phyloP scores from a whole-genome alignment of 2,797 vertebrate species.

The Scleropages formosus region DNA sequence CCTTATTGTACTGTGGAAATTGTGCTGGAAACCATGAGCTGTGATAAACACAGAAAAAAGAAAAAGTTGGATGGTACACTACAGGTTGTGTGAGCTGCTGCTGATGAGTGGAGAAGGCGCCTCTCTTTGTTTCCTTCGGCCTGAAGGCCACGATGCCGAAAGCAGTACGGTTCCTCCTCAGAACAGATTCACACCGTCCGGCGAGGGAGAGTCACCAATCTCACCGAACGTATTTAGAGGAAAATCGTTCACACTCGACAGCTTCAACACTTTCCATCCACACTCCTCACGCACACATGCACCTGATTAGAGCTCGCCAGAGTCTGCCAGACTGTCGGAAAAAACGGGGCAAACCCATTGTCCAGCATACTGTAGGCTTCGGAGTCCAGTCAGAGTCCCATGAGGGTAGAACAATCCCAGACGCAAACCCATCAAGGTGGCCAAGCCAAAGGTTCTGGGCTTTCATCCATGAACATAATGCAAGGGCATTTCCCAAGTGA shows the following conservation, averaged over 20 bases:
- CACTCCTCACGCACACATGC: conserved; percentile 62
- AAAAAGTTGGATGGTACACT: not conserved
- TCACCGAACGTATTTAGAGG: too few species aligned
- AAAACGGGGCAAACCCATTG: not conserved
- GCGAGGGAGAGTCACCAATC: conserved; percentile 9
- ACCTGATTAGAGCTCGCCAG: not conserved
- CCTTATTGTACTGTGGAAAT: not conserved
- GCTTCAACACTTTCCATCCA: conserved; percentile 53
- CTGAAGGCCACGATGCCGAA: not conserved
- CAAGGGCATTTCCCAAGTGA: not conserved
- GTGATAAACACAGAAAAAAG: not conserved
- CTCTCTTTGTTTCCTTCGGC: conserved; percentile 4
- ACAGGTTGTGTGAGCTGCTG: not conserved
- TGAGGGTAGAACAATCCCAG: too few species aligned
- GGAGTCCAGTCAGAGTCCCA: not conserved
- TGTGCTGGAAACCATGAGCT: not conserved
- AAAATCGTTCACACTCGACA: conserved; percentile 32
- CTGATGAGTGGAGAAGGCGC: too few species aligned
- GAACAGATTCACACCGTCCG: conserved; percentile 56
- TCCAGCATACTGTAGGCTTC: not conserved
- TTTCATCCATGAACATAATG: too few species aligned
- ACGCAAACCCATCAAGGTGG: too few species aligned
- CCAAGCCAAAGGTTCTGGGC: too few species aligned
- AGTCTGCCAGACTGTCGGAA: not conserved
- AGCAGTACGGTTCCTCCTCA: conserved; percentile 33